Evolutionary conservation across 2,113 vertebrate genomes (phyloP).

Genomic region (Pholis gunnellus): DNA sequence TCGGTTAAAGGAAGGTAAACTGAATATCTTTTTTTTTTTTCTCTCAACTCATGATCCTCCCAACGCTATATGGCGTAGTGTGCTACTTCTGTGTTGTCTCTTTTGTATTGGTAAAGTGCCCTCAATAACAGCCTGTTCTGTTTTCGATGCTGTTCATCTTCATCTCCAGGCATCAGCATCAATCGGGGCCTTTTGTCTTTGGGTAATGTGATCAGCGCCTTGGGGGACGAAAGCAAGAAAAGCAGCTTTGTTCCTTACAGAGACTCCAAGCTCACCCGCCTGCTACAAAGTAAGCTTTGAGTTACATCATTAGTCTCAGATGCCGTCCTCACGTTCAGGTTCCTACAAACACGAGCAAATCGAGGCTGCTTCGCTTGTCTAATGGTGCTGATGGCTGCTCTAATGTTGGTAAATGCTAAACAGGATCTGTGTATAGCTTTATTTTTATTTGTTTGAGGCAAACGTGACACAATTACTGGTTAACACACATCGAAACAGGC

Average conservation of each 20-base stretch:
- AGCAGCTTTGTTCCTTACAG: constrained; percentile 94
- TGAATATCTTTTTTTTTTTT: background rate
- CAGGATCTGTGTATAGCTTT: background rate
- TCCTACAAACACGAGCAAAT: background rate
- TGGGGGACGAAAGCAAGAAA: constrained; percentile 95
- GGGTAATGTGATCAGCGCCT: constrained; percentile 98
- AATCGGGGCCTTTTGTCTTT: constrained; percentile 94
- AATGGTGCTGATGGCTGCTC: background rate
- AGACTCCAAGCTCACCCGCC: constrained; percentile 95
- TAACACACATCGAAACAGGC: background rate
- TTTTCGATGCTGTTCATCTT: constrained; percentile 35
- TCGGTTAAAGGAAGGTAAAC: constrained; percentile 93
- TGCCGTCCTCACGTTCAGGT: constrained; percentile 1
- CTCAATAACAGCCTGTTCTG: constrained; percentile 6
- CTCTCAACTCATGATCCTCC: background rate
- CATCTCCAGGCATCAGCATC: constrained; percentile 92
- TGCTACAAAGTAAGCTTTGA: constrained; percentile 91
- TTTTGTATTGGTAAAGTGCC: background rate
- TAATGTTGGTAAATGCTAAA: background rate
- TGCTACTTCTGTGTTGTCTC: background rate
- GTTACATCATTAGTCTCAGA: constrained; percentile 4
- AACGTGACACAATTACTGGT: background rate
- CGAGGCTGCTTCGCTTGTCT: background rate
- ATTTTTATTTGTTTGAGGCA: background rate
- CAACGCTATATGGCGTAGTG: background rate